A percentile compares a stretch with the other conserved stretches of the same genome.
Conservation (phyloP, 2,113 vertebrate genomes). For the Poeciliopsis occidentalis region DNA sequence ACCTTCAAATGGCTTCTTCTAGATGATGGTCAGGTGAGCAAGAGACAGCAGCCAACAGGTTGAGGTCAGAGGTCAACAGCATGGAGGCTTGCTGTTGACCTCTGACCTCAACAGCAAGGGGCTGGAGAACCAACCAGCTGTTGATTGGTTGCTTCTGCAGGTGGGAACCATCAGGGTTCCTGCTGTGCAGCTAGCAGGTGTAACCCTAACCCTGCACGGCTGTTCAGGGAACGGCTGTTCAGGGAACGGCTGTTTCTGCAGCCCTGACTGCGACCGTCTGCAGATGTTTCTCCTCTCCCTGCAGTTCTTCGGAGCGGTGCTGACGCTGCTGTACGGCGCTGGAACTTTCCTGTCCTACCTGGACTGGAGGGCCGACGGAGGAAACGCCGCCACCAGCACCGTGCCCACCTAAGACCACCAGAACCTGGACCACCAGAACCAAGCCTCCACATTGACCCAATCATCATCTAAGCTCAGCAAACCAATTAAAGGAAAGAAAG, state of each 20-base stretch:
- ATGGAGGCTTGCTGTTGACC: too few species aligned
- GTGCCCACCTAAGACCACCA: constrained; percentile 74
- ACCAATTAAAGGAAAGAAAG: background rate
- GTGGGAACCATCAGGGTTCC: too few species aligned
- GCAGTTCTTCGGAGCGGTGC: constrained; percentile 88
- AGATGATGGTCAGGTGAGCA: too few species aligned
- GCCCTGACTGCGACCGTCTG: background rate
- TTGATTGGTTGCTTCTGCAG: too few species aligned
- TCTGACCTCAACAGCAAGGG: too few species aligned
- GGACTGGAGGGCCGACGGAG: constrained; percentile 84
- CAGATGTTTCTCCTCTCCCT: background rate
- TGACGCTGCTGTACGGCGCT: constrained; percentile 81
- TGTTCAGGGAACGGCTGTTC: too few species aligned
- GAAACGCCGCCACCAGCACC: constrained; percentile 84
- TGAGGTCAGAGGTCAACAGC: too few species aligned
- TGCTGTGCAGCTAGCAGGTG: too few species aligned
- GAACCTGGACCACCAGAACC: background rate
- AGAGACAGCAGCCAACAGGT: too few species aligned
- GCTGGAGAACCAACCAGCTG: too few species aligned
- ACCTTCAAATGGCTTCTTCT: background rate
- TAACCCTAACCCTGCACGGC: too few species aligned
- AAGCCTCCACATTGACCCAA: background rate
- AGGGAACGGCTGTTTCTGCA: too few species aligned
- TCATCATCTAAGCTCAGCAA: background rate
- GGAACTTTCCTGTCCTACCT: constrained; percentile 88